A percentile compares a stretch with the other conserved stretches of the same genome.
These are phyloP conservation scores for Oceanodroma leucorhoa DNA, from an alignment of 2,797 vertebrate species.

Conservation along the genomic window DNA sequence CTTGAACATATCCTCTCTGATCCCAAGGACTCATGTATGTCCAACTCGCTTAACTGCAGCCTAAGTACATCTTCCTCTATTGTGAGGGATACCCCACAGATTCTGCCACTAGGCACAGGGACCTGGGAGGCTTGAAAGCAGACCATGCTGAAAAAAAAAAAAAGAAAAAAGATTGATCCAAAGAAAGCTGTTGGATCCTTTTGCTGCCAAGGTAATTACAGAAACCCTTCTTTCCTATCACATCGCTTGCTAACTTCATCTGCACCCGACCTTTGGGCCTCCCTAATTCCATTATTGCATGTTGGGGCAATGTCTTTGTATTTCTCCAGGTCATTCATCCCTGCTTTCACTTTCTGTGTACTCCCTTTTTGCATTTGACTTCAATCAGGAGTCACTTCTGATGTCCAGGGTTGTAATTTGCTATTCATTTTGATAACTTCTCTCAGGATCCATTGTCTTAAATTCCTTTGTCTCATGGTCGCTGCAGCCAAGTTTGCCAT, in stretches of 20 bases:
- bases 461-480: not conserved
- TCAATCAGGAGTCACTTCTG: not conserved
- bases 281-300: not conserved
- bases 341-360: not conserved
- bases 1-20: not conserved
- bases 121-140: not conserved
- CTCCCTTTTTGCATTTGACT: not conserved
- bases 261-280: not conserved
- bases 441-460: not conserved
- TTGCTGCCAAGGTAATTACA: not conserved
- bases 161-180: not conserved
- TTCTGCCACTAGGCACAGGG: not conserved
- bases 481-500: not conserved
- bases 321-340: not conserved
- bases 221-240: not conserved
- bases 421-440: not conserved
- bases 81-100: not conserved
- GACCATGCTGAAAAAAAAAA: not conserved
- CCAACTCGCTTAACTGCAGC: not conserved
- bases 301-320: not conserved
- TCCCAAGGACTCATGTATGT: not conserved
- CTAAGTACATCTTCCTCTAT: not conserved
- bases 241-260: not conserved
- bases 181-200: not conserved
- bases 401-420: not conserved